phyloP scores from a whole-genome alignment of 2,113 vertebrate species.

The Platysternon megacephalum region DNA sequence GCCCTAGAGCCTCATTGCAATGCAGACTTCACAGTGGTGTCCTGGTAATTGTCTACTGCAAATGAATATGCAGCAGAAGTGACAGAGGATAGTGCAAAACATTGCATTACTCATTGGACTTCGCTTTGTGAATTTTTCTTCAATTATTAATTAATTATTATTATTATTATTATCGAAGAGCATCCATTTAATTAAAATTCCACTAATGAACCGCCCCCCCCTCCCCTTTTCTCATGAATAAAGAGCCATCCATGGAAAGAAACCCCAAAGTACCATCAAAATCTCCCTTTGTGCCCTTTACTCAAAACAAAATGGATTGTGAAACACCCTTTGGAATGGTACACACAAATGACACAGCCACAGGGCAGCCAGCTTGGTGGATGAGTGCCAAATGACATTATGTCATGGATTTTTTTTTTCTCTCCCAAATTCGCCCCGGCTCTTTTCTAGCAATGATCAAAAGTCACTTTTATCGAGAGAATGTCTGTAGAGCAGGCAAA shows the following conservation, averaged over 20 bases:
- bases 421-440: slow-evolving; percentile 58
- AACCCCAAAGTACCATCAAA: not conserved
- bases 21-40: not conserved
- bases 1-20: not conserved
- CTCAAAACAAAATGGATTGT: slow-evolving; percentile 51
- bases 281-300: slow-evolving; percentile 1
- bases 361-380: slow-evolving; percentile 64
- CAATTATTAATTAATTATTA: not conserved
- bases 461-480: slow-evolving; percentile 65
- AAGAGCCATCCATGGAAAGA: not conserved
- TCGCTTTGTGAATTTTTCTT: slow-evolving; percentile 13
- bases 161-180: not conserved
- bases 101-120: slow-evolving; percentile 8
- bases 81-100: not conserved
- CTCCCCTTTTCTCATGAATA: not conserved
- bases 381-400: slow-evolving; percentile 74
- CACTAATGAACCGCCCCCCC: not conserved
- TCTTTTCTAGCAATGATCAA: slow-evolving; percentile 72
- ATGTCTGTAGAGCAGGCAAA: slow-evolving; percentile 8
- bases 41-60: not conserved
- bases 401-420: slow-evolving; percentile 60
- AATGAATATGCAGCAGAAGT: slow-evolving; percentile 10
- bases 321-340: slow-evolving; percentile 71
- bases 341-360: slow-evolving; percentile 70
- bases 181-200: not conserved